Percentiles rank a stretch among this genome's conserved stretches.
Conservation (phyloP, 2,113 vertebrate species). For the Motacilla tschutschensis region DNA sequence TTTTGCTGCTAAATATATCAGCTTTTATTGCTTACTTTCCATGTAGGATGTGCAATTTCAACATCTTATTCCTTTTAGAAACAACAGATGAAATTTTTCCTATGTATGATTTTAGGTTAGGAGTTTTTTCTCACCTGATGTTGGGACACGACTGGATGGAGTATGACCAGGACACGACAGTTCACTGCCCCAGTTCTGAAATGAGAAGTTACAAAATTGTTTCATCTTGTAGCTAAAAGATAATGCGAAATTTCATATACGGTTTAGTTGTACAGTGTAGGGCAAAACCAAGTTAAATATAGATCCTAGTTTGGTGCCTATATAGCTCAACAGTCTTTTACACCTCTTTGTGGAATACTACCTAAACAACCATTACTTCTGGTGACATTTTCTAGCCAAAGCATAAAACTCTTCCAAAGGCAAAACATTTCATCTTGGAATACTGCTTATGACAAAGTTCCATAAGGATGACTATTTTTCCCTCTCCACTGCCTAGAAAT, state of each 20-base stretch:
- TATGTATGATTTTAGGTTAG: not conserved
- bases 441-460: not conserved
- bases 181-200: constrained; percentile 91
- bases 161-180: constrained; percentile 71
- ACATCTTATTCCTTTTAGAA: not conserved
- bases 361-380: not conserved
- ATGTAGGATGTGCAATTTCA: not conserved
- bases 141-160: constrained; percentile 76
- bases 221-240: not conserved
- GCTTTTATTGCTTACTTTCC: not conserved
- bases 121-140: constrained; percentile 80
- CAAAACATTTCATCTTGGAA: not conserved
- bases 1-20: not conserved
- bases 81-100: not conserved
- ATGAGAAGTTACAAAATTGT: not conserved
- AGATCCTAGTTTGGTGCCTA: not conserved
- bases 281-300: not conserved
- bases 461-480: not conserved
- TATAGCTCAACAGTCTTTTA: not conserved
- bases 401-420: not conserved
- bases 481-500: not conserved
- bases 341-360: not conserved
- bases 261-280: not conserved
- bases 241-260: not conserved
- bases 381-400: not conserved